phyloP scores from a whole-genome alignment of 2,797 vertebrate species.

The Pempheris klunzingeri region DNA sequence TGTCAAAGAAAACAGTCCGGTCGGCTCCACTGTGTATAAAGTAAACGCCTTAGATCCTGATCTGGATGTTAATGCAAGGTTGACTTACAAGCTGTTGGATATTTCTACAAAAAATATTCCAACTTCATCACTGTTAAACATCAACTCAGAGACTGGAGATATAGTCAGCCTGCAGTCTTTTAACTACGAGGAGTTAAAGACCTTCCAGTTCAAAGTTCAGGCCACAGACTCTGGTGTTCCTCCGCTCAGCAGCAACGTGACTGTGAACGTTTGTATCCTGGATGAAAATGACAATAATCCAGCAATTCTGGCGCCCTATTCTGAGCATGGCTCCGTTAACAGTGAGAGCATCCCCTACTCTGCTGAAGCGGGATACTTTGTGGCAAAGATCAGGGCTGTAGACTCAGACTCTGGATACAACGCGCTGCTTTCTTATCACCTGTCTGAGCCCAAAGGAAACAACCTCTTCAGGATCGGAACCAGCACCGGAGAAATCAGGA shows the following conservation, averaged over 20 bases:
- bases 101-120: conserved; percentile 80
- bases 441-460: conserved; percentile 65
- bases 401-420: conserved; percentile 77
- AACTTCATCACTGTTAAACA: conserved; percentile 75
- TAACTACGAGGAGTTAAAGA: conserved; percentile 61
- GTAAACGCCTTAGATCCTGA: conserved; percentile 87
- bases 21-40: conserved; percentile 80
- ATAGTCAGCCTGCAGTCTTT: conserved; percentile 59
- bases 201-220: conserved; percentile 67
- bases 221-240: conserved; percentile 65
- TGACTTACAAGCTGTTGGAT: conserved; percentile 86
- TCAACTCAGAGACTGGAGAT: conserved; percentile 73
- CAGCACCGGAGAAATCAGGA: conserved; percentile 39
- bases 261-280: conserved; percentile 79
- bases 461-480: conserved; percentile 58
- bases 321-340: conserved; percentile 18
- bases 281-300: conserved; percentile 37
- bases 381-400: conserved; percentile 73
- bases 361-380: conserved; percentile 69
- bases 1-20: conserved; percentile 88
- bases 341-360: conserved; percentile 84
- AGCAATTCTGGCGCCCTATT: conserved; percentile 9
- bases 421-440: conserved; percentile 35
- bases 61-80: conserved; percentile 80
- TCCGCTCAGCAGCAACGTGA: conserved; percentile 57